These are phyloP conservation scores for Caenorhabditis tropicalis DNA, from an alignment of 1,140 invertebrate genomes.

Conservation along the genomic window DNA sequence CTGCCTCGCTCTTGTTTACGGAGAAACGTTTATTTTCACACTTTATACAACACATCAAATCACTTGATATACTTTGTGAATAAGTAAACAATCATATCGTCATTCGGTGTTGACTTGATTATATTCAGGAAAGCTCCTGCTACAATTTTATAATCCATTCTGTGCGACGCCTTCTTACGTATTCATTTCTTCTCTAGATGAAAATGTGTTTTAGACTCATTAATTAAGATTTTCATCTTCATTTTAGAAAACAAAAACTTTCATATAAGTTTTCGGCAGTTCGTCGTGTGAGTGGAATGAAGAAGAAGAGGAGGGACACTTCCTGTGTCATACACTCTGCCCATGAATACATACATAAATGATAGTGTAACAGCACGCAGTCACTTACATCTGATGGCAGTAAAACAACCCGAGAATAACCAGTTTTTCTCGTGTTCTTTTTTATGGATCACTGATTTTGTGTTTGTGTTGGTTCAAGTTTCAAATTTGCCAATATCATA, in stretches of 20 bases:
- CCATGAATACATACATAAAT: slow-evolving; percentile 20
- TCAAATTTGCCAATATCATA: background rate
- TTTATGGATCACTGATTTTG: background rate
- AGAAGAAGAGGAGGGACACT: background rate
- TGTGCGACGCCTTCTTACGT: no score
- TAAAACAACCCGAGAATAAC: background rate
- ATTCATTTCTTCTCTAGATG: no score
- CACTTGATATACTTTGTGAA: no score
- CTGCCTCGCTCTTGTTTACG: background rate
- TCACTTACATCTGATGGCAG: background rate
- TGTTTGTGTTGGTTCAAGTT: background rate
- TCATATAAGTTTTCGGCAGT: no score
- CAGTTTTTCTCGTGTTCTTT: slow-evolving; percentile 6
- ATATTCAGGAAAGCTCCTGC: no score
- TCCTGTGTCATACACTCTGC: background rate
- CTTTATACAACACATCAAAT: background rate
- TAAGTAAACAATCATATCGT: no score
- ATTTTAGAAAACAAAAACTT: no score
- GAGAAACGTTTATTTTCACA: background rate
- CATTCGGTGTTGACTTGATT: no score
- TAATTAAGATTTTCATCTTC: no score
- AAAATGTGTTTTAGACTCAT: no score
- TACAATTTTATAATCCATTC: no score
- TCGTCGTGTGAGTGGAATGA: no score
- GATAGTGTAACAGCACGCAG: slow-evolving; percentile 7